Evolutionary conservation across 2,113 vertebrate genomes (phyloP), one percentile per base, ranked within the genome.

Genomic region (Brienomyrus brachyistius): DNA sequence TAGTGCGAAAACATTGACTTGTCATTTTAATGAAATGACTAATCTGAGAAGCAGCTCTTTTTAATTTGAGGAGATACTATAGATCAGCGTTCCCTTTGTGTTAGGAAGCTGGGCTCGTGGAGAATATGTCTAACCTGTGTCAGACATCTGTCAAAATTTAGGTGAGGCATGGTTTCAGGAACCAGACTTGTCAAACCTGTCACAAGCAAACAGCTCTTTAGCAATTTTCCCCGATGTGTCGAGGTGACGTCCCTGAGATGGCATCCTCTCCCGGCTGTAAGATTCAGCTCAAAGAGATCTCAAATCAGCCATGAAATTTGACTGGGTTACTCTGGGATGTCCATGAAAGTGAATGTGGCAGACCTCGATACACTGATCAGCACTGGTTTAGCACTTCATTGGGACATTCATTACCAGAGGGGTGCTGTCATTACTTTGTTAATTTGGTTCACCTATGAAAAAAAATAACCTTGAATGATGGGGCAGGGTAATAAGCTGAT

Each of bases 231-330:
- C 40, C 23, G 9, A 7, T 2, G 21, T n/a, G 87, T 88, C 23
- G 43, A 6, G 87, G 56, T 88, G 59, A 88, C 59, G 48, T n/a
- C 23, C 35, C 43, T 17, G 87, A 40, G 43, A 83, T 23, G 50
- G 15, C 74, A 43, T 21, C 54, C 82, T 84, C 66, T 21, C 17
- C 56, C 84, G n/a, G 54, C 56, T 87, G 47, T 8, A 83, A 52
- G 27, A 86, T 74, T 66, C n/a, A 54, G 50, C 17, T 47, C 35
- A 80, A 48, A 17, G 21, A 51, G 62, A 90, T 77, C 19, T 35
- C 31, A 43, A 90, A 87, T 90, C 89, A 51, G 85, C 48, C 19
- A 21, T 88, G 85, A 88, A 90, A 90, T 87, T 74, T 23, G 2
- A 40, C 86, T n/a, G 62, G 45, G 23, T 88, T 90, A 90, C 87